phyloP scores from a whole-genome alignment of 2,113 vertebrate genomes.

The Caretta caretta region DNA sequence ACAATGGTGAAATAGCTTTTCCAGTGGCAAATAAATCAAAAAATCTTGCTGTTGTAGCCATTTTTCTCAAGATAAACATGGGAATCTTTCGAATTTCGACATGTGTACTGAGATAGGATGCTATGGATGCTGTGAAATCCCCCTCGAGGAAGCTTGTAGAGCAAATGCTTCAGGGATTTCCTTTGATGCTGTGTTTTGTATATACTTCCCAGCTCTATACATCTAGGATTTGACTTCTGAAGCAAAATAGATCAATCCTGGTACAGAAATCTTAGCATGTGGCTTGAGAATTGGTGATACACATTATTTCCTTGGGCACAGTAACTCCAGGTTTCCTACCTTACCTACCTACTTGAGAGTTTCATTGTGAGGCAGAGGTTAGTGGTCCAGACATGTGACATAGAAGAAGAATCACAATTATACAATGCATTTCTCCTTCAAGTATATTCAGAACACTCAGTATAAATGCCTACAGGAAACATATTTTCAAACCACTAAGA shows the following conservation, averaged over 20 bases:
- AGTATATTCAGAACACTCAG: background rate
- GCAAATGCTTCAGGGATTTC: background rate
- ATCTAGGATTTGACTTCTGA: slow-evolving; percentile 8
- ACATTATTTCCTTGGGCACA: background rate
- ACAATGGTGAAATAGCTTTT: slow-evolving; percentile 35
- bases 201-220: background rate
- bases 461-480: fast-evolving
- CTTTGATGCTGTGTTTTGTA: slow-evolving; percentile 32
- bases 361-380: background rate
- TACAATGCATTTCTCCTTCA: background rate
- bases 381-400: background rate
- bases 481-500: background rate
- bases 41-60: background rate
- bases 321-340: background rate
- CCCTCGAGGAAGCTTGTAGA: slow-evolving; percentile 14
- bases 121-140: slow-evolving; percentile 37
- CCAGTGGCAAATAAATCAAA: slow-evolving; percentile 21
- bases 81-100: slow-evolving; percentile 7
- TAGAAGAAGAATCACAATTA: background rate
- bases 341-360: background rate
- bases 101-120: slow-evolving; percentile 41
- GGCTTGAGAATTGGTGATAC: background rate
- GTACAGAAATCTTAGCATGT: background rate
- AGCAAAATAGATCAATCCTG: background rate
- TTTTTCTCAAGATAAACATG: slow-evolving; percentile 10